Evolutionary conservation across 2,888 invertebrate species (phyloP).

Genomic region (Aelia acuminata): DNA sequence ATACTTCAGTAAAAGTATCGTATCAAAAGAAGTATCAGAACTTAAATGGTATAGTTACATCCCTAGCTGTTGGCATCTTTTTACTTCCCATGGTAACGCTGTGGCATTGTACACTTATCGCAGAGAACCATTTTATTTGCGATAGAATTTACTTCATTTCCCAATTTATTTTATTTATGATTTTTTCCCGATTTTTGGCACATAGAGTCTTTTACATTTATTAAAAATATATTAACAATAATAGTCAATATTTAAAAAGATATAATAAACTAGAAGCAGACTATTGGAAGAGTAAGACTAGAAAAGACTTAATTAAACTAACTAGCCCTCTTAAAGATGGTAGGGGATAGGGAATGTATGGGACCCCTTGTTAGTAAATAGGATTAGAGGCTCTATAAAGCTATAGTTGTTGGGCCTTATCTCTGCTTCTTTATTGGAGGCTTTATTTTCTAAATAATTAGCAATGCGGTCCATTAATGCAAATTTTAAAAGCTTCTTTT

Average conservation of each 20-base stretch:
- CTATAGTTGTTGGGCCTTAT: background rate
- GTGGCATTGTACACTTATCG: too few relatives aligned
- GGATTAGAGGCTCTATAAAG: background rate
- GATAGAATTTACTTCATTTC: too few relatives aligned
- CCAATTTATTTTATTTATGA: too few relatives aligned
- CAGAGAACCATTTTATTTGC: too few relatives aligned
- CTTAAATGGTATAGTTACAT: too few relatives aligned
- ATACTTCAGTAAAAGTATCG: too few relatives aligned
- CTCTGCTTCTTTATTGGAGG: background rate
- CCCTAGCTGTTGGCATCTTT: too few relatives aligned
- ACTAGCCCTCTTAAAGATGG: background rate
- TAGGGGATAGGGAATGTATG: background rate
- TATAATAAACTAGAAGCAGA: background rate
- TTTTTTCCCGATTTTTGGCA: too few relatives aligned
- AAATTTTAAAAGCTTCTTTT: slow-evolving; percentile 11
- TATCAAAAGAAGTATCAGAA: too few relatives aligned
- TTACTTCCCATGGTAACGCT: too few relatives aligned
- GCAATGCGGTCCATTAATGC: background rate
- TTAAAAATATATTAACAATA: background rate
- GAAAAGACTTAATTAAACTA: slow-evolving; percentile 16
- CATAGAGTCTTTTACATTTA: too few relatives aligned
- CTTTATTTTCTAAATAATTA: slow-evolving; percentile 13
- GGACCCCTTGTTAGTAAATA: background rate
- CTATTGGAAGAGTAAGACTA: background rate
- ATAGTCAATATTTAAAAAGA: background rate